Conservation (phyloP, 2,113 vertebrate species). For the Centropus unirufus region DNA sequence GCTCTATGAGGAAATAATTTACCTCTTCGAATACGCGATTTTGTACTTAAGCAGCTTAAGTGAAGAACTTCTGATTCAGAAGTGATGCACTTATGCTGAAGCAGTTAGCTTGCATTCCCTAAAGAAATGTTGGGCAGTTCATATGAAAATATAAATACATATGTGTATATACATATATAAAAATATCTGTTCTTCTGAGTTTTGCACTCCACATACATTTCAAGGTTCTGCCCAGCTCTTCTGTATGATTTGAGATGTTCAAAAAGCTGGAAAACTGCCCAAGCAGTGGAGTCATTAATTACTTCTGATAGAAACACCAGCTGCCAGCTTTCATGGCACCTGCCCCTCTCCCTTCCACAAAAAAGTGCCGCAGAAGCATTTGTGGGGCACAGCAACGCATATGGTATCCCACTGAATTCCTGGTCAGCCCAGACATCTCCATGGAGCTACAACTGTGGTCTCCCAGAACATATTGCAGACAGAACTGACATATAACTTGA, state of each 20-base stretch:
- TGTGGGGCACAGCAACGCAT: background rate
- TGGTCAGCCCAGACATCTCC: background rate
- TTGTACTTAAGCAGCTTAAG: background rate
- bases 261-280: slow-evolving; percentile 16
- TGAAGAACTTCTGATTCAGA: background rate
- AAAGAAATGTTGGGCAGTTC: background rate
- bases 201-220: background rate
- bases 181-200: background rate
- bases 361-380: background rate
- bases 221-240: background rate
- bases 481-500: background rate
- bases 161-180: background rate
- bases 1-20: background rate
- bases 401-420: background rate
- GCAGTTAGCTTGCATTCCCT: background rate
- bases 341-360: slow-evolving; percentile 15
- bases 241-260: background rate
- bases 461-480: background rate
- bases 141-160: background rate
- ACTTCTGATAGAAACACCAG: slow-evolving; percentile 42
- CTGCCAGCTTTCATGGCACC: slow-evolving; percentile 33
- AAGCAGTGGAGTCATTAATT: background rate
- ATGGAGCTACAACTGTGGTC: background rate
- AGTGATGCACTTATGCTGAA: background rate
- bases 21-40: background rate